phyloP scores from a whole-genome alignment of 92 coral and sea anemone species.

The Chrysogorgia sp. region DNA sequence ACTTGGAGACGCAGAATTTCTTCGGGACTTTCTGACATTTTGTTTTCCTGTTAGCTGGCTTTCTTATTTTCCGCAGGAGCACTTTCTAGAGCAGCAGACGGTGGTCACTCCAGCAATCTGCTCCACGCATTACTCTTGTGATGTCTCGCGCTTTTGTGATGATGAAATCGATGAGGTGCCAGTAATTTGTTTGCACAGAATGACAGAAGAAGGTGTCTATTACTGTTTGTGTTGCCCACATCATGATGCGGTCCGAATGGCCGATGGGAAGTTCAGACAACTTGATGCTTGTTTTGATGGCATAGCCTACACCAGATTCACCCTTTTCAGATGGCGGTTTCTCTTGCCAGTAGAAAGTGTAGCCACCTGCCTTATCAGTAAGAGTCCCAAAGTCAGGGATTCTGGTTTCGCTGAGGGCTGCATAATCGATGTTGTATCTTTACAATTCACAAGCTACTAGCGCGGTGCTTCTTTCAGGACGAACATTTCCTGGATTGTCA shows the following conservation, averaged over 20 bases:
- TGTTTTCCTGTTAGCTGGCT: not conserved
- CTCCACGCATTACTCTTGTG: constrained; percentile 55
- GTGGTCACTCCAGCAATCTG: constrained; percentile 60
- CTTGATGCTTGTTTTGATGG: constrained; percentile 24
- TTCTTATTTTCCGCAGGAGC: not conserved
- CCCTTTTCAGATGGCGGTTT: constrained; percentile 3
- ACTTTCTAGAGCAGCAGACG: constrained; percentile 35
- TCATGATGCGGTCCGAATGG: constrained; percentile 41
- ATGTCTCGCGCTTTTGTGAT: constrained; percentile 27
- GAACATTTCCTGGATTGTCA: constrained; percentile 17
- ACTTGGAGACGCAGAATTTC: not conserved
- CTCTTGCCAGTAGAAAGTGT: constrained; percentile 48
- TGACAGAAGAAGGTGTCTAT: constrained; percentile 39
- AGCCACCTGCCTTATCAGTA: constrained; percentile 42
- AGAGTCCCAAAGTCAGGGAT: not conserved
- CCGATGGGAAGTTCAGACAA: constrained; percentile 34
- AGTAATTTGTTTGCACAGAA: constrained; percentile 40
- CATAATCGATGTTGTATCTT: constrained; percentile 5
- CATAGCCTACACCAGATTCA: constrained; percentile 51
- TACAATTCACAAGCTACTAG: not conserved
- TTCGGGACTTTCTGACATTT: not conserved
- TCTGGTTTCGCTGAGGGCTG: constrained; percentile 15
- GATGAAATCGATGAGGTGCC: constrained; percentile 53
- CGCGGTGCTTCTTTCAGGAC: constrained; percentile 40
- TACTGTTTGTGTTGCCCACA: constrained; percentile 31